These are phyloP conservation scores for Plestiodon gilberti DNA, from an alignment of 2,113 vertebrate genomes.

Conservation along the genomic window DNA sequence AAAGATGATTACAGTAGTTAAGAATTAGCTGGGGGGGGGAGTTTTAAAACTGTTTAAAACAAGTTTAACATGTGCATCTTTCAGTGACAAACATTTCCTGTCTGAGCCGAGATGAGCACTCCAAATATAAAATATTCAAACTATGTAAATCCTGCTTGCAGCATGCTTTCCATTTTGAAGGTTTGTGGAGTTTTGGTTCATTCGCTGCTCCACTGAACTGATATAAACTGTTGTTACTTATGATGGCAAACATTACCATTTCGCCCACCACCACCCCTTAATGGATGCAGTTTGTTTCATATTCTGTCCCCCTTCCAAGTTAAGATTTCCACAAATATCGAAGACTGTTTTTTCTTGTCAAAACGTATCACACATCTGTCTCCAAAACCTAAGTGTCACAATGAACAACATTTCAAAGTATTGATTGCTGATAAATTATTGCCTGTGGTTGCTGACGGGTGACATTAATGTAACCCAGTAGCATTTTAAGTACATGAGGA, in stretches of 20 bases:
- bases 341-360: constrained; percentile 50
- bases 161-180: constrained; percentile 73
- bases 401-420: constrained; percentile 58
- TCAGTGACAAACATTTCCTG: constrained; percentile 63
- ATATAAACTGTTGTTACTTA: constrained; percentile 69
- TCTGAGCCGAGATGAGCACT: constrained; percentile 67
- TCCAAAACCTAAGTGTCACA: constrained; percentile 58
- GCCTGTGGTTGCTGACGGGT: constrained; percentile 63
- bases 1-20: constrained; percentile 25
- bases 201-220: constrained; percentile 71
- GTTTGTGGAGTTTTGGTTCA: constrained; percentile 72
- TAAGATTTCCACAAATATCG: constrained; percentile 59
- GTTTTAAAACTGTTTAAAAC: constrained; percentile 46
- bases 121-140: constrained; percentile 77
- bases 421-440: constrained; percentile 70
- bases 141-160: constrained; percentile 72
- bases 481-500: constrained; percentile 70
- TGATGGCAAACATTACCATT: constrained; percentile 69
- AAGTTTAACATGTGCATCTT: constrained; percentile 45
- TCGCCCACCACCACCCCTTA: constrained; percentile 18
- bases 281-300: constrained; percentile 66
- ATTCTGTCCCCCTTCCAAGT: constrained; percentile 49
- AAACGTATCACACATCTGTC: constrained; percentile 60
- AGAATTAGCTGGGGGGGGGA: not conserved
- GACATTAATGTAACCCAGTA: constrained; percentile 62